phyloP scores from a whole-genome alignment of 2,888 invertebrate genomes.

The Clusia tigrina region DNA sequence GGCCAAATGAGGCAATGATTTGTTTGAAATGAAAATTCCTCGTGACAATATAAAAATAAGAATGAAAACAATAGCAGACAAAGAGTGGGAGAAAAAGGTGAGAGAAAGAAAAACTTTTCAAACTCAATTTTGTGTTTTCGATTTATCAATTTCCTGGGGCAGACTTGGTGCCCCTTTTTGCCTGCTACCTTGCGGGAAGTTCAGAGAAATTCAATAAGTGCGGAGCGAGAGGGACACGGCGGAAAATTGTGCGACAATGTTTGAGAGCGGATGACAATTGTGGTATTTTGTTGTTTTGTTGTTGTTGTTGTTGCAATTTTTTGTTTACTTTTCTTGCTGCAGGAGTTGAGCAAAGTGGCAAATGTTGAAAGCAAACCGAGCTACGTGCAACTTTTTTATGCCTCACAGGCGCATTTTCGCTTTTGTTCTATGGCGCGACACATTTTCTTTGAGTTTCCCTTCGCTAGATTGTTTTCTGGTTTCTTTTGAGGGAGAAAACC shows the following conservation, averaged over 20 bases:
- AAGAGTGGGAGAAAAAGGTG: too few species aligned
- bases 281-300: too few species aligned
- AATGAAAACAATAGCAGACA: neutral
- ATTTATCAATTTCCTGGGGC: slow-evolving; percentile 1
- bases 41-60: neutral
- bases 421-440: neutral
- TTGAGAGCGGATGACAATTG: slow-evolving; percentile 6
- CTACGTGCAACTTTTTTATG: neutral
- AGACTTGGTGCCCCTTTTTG: neutral
- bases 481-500: neutral
- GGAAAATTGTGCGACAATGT: slow-evolving; percentile 6
- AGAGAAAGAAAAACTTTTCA: neutral
- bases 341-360: neutral
- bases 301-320: too few species aligned
- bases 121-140: slow-evolving; percentile 1
- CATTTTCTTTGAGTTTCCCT: neutral
- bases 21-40: neutral
- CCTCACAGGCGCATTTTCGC: neutral
- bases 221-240: neutral
- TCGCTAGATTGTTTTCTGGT: too few species aligned
- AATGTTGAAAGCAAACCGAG: neutral
- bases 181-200: neutral
- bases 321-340: neutral
- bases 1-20: neutral
- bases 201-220: neutral